Base-by-base conservation (phyloP, 1,140 invertebrate species). In the Thaumetopoea pityocampa region DNA sequence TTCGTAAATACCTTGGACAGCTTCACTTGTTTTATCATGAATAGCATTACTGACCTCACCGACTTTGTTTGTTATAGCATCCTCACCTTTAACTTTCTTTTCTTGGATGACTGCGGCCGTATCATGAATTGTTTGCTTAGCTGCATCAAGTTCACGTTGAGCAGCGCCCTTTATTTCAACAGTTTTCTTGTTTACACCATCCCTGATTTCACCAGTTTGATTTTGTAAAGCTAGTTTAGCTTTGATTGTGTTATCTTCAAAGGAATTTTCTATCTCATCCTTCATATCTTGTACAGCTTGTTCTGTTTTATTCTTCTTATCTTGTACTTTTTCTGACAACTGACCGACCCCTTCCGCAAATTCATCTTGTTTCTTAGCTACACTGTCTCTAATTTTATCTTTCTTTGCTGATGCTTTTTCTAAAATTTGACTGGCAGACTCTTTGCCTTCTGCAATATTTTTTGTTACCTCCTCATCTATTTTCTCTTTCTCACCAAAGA, bases 401-500 rank as follows among this genome's bases (percentile, higher is more conserved):
- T 79, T 81, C 18, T 68, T 58, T 8, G 45, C 53, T 6, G 77
- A 50, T 0, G 51, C 67, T 48, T 81, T 59, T 9, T 71, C 57
- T 15, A 57, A 10, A 30, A 77, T 40, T 30, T 80, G 55, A 8
- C 67, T 66, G 22, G 61, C 59, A 1, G 68, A 55, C 27, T 80
- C 65, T 34, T 81, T 78, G 2, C 59, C 56, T 43, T 80, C 70
- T 11, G 58, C 34, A 19, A 78, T 49, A 46, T 79, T 81, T 5
- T 49, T 57, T 48, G 79, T 79, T 2, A 72, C 41, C 38, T 77
- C 77, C 19, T 73, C 64, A 52, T 83, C 77, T 4, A 80, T 41
- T 51, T 83, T 81, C 7, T 83, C 79, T 48, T 83, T 83, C 35
- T 79, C 74, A 7, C 79, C 79, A 35, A 81, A 81, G 10, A 83